Base-by-base conservation (phyloP, 1,140 invertebrate species). In the Asobara japonica region DNA sequence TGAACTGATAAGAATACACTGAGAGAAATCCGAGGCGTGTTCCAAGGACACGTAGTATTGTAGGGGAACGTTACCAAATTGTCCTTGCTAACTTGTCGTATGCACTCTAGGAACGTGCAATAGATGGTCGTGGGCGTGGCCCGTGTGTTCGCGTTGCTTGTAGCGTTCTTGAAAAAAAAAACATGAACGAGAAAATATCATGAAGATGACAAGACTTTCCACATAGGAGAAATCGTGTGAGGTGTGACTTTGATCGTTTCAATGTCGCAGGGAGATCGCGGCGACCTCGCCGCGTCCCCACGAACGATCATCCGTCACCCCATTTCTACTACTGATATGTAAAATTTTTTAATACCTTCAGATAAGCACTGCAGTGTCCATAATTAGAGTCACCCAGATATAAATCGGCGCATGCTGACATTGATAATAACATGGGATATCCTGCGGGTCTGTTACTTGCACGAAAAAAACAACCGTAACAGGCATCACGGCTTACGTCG, bases 31-130 rank as follows among this genome's bases (percentile, higher is more conserved):
- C 31, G 31, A 33, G 31, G 11, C 4, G 11, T 33, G 4, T 11
- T 33, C 5, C 11, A 33, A 11, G 11, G 31, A 33, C n/a, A 36
- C 31, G n/a, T 45, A 31, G 29, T 13, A 62, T 62, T 16, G n/a
- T 13, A n/a, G n/a, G 31, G 30, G 6, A 7, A 62, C 60, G 11
- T 82, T 80, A 85, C 83, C 79, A 85, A 72, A 51, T 20, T 75
- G 41, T 84, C 69, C 64, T 83, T 85, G 74, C 83, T 85, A 22
- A 83, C 83, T 77, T 84, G 81, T 13, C 83, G 79, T 65, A 85
- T 75, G 68, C 83, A 85, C 61, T 85, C 81, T 25, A 85, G 72
- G 64, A 85, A 85, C 29, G 82, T 80, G 71, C 83, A 84, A 38
- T 85, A 85, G 41, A 85, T 76, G 29, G 71, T 69, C 5, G 64